Evolutionary conservation across 2,888 invertebrate species (phyloP).

Genomic region (Orthonevra nobilis): DNA sequence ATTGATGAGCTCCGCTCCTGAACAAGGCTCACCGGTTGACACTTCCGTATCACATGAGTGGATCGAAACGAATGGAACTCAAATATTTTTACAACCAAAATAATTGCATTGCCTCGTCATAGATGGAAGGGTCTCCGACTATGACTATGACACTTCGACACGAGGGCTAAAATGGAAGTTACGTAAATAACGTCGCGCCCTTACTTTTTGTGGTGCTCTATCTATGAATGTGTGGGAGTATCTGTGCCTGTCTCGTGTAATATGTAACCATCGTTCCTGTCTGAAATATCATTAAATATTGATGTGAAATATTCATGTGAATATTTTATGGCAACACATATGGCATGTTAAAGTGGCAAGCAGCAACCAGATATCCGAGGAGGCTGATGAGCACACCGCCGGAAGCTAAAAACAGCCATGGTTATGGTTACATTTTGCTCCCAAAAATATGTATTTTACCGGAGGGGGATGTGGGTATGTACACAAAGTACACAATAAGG

Average conservation of each 20-base stretch:
- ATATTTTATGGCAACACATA: conserved; percentile 66
- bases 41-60: too few relatives aligned
- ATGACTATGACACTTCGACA: too few relatives aligned
- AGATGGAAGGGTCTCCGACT: too few relatives aligned
- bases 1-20: too few relatives aligned
- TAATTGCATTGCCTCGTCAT: conserved; percentile 39
- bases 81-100: conserved; percentile 56
- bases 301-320: conserved; percentile 68
- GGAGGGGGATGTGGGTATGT: conserved; percentile 6
- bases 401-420: conserved; percentile 23
- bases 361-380: conserved; percentile 52
- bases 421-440: conserved; percentile 6
- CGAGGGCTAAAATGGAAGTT: conserved; percentile 25
- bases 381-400: conserved; percentile 35
- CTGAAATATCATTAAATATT: conserved; percentile 68
- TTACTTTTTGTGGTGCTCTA: background rate
- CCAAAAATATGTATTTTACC: conserved; percentile 13
- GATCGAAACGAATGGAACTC: background rate
- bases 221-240: conserved; percentile 10
- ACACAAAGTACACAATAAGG: too few relatives aligned
- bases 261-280: conserved; percentile 31
- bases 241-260: conserved; percentile 25
- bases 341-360: conserved; percentile 47
- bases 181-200: conserved; percentile 52
- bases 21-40: too few relatives aligned